Evolutionary conservation across 2,113 vertebrate species (phyloP).

Genomic region (Urocitellus parryii): DNA sequence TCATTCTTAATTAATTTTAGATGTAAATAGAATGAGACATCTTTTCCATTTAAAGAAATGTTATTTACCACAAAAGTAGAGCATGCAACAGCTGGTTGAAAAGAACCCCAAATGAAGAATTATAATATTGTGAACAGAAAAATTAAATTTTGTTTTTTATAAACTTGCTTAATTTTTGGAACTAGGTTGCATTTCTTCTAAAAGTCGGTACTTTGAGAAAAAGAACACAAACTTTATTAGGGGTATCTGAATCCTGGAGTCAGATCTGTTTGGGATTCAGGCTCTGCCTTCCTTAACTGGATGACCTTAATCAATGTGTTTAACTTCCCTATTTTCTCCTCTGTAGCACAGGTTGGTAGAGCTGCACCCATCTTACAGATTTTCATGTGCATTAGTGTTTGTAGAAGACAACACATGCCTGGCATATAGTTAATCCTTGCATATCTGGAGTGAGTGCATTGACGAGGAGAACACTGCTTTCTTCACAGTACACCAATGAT

Average conservation of each 20-base stretch:
- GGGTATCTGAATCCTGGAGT: background rate
- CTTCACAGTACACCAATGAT: background rate
- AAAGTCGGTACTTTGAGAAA: background rate
- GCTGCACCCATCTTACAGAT: background rate
- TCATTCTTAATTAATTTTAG: constrained; percentile 67
- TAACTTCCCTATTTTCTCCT: background rate
- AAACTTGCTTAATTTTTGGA: constrained; percentile 50
- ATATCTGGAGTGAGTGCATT: background rate
- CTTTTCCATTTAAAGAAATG: constrained; percentile 65
- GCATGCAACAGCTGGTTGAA: constrained; percentile 34
- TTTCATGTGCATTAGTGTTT: background rate
- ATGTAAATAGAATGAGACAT: constrained; percentile 42
- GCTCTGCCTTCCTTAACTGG: background rate
- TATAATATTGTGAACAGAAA: constrained; percentile 7
- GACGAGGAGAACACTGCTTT: background rate
- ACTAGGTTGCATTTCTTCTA: constrained; percentile 35
- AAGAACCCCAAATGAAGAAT: constrained; percentile 53
- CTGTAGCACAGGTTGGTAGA: background rate
- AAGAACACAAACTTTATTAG: background rate
- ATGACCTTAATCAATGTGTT: background rate
- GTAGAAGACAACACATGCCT: background rate
- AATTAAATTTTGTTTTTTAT: constrained; percentile 48
- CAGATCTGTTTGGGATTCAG: background rate
- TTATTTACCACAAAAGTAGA: constrained; percentile 56
- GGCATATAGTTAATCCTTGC: background rate